Evolutionary conservation across 2,113 vertebrate genomes (phyloP).

Genomic region (Silurus glanis): DNA sequence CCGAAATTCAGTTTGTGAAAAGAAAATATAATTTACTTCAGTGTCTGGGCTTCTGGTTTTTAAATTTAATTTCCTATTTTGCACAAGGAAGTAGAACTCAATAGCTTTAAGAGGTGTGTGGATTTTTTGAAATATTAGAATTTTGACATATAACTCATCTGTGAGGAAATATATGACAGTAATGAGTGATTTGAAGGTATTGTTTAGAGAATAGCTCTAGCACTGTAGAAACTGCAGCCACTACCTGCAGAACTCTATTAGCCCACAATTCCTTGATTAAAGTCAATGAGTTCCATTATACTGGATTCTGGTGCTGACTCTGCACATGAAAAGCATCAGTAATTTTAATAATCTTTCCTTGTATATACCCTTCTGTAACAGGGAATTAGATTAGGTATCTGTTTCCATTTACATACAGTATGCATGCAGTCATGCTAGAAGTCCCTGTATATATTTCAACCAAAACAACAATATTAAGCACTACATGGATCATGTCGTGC

Average conservation of each 20-base stretch:
- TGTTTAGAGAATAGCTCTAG: constrained; percentile 24
- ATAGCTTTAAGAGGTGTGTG: constrained; percentile 29
- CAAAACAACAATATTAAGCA: constrained; percentile 4
- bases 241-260: not conserved
- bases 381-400: not conserved
- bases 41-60: constrained; percentile 31
- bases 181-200: constrained; percentile 26
- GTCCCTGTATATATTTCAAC: not conserved
- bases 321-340: constrained; percentile 42
- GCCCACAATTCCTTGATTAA: constrained; percentile 37
- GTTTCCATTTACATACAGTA: not conserved
- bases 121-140: constrained; percentile 19
- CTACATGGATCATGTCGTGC: constrained; percentile 2
- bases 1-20: constrained; percentile 29
- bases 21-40: constrained; percentile 45
- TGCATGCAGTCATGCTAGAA: not conserved
- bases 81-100: constrained; percentile 37
- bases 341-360: not conserved
- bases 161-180: constrained; percentile 22
- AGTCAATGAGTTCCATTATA: constrained; percentile 44
- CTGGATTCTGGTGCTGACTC: constrained; percentile 30
- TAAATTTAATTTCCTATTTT: constrained; percentile 46
- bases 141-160: constrained; percentile 16
- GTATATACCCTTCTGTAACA: not conserved
- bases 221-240: not conserved